These are phyloP conservation scores for Portevinia maculata DNA, from an alignment of 2,888 invertebrate species.

Conservation along the genomic window DNA sequence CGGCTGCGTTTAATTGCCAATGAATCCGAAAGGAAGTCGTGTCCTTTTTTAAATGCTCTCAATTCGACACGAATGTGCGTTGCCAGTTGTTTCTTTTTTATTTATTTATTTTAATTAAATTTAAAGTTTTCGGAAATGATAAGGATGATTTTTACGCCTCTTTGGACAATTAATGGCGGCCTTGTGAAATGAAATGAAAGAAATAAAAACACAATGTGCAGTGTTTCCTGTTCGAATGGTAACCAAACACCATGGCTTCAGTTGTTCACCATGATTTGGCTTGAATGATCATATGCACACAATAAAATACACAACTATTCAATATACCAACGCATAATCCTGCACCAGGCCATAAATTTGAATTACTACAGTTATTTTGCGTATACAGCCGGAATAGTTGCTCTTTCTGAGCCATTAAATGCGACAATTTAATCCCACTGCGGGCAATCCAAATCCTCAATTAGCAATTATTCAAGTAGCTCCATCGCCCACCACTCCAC, in stretches of 20 bases:
- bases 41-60: slow-evolving; percentile 39
- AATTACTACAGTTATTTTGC: slow-evolving; percentile 72
- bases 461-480: slow-evolving; percentile 78
- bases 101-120: slow-evolving; percentile 67
- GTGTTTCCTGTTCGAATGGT: slow-evolving; percentile 36
- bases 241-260: background rate
- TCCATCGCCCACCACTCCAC: slow-evolving; percentile 42
- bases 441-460: slow-evolving; percentile 77
- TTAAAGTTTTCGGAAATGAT: slow-evolving; percentile 69
- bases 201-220: slow-evolving; percentile 35
- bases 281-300: slow-evolving; percentile 52
- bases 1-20: slow-evolving; percentile 70
- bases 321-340: slow-evolving; percentile 71
- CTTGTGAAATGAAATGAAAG: slow-evolving; percentile 63
- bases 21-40: slow-evolving; percentile 33
- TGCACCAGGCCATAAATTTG: slow-evolving; percentile 70
- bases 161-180: slow-evolving; percentile 63
- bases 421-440: slow-evolving; percentile 78
- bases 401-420: slow-evolving; percentile 76
- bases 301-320: slow-evolving; percentile 65
- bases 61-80: slow-evolving; percentile 38
- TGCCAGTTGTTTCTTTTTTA: slow-evolving; percentile 41
- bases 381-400: slow-evolving; percentile 73
- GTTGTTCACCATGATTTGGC: slow-evolving; percentile 37
- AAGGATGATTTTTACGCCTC: slow-evolving; percentile 68